Percentiles rank a stretch among this genome's conserved stretches.
These are phyloP conservation scores for Brachymystax lenok DNA, from an alignment of 2,797 vertebrate species.

Conservation along the genomic window DNA sequence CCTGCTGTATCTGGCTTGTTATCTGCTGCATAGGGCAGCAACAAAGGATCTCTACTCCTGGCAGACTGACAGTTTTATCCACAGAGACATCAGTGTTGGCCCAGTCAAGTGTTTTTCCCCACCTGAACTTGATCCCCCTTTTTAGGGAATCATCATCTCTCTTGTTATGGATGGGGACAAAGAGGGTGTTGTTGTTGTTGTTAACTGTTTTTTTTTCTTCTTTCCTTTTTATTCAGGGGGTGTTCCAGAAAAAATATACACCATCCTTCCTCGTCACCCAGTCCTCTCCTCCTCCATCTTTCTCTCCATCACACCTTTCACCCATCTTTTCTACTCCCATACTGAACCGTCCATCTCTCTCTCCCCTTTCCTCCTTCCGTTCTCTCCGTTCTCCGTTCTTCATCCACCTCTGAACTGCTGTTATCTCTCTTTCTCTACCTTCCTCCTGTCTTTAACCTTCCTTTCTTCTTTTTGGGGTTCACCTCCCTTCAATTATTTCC, in stretches of 20 bases:
- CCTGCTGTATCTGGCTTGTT: no score
- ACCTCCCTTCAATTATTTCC: not conserved
- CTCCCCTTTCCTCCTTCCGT: constrained; percentile 3
- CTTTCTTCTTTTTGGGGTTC: constrained; percentile 8
- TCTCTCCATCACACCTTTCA: constrained; percentile 31
- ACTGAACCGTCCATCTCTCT: not conserved
- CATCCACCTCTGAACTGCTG: not conserved
- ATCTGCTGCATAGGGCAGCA: no score
- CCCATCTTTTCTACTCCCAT: not conserved
- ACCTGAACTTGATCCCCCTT: constrained; percentile 54
- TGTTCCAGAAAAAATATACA: constrained; percentile 44
- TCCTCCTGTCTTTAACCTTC: constrained; percentile 9
- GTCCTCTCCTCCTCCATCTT: constrained; percentile 20
- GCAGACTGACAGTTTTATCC: no score
- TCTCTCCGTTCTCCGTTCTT: not conserved
- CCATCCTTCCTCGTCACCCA: constrained; percentile 45
- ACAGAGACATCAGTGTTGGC: no score
- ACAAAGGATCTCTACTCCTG: no score
- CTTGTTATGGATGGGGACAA: constrained; percentile 28
- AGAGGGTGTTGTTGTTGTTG: constrained; percentile 31
- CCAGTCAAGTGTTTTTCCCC: constrained; percentile 39
- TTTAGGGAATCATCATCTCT: constrained; percentile 55
- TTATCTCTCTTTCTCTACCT: not conserved
- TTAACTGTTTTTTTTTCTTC: constrained; percentile 36
- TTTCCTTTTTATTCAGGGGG: constrained; percentile 12